phyloP scores from a whole-genome alignment of 2,888 invertebrate genomes.

The Amphipoea lucens region DNA sequence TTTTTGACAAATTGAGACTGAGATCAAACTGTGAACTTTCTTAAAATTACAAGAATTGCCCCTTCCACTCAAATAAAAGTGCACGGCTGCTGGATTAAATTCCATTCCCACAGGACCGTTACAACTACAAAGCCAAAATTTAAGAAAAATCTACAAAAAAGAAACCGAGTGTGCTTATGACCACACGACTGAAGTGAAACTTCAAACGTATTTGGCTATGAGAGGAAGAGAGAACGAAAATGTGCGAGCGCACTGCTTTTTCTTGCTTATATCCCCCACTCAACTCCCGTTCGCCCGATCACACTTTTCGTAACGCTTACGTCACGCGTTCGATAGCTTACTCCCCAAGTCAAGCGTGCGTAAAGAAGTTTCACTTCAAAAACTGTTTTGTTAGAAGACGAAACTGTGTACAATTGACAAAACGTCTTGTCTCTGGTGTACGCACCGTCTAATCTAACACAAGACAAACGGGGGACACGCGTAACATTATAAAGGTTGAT shows the following conservation, averaged over 20 bases:
- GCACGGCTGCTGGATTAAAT: not conserved
- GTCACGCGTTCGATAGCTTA: no score
- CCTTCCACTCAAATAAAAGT: not conserved
- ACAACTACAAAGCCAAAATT: not conserved
- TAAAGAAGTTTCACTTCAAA: not conserved
- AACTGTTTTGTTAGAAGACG: not conserved
- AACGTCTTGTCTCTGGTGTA: not conserved
- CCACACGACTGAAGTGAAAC: no score
- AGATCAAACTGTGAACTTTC: not conserved
- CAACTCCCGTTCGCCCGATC: no score
- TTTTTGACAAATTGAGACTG: no score
- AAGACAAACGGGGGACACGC: slow-evolving; percentile 19
- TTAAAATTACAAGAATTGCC: not conserved
- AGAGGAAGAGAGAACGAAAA: no score
- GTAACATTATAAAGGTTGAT: slow-evolving; percentile 44
- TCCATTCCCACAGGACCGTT: not conserved
- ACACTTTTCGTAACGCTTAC: no score
- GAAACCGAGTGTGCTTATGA: no score
- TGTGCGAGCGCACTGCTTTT: no score
- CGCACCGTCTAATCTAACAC: slow-evolving; percentile 9
- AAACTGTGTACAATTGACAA: not conserved
- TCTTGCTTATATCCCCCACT: no score
- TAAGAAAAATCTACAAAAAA: no score
- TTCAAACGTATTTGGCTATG: no score
- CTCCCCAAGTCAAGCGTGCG: no score